phyloP scores from a whole-genome alignment of 2,113 vertebrate species.

The Laticauda laticaudata region DNA sequence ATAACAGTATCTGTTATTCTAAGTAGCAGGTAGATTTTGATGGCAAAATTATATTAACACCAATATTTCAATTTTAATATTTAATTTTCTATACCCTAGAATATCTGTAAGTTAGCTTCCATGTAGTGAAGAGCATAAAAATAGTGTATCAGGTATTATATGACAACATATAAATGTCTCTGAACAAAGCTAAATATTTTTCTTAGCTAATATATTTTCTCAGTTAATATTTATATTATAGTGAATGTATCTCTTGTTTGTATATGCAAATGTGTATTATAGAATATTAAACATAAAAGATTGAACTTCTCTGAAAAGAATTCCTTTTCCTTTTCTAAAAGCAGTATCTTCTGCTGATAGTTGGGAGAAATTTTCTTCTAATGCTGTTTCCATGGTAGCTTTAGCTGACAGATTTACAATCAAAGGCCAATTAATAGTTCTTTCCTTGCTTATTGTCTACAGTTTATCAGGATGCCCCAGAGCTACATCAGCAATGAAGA shows the following conservation, averaged over 20 bases:
- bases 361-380: slow-evolving; percentile 34
- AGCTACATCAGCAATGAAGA: slow-evolving; percentile 98
- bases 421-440: slow-evolving; percentile 46
- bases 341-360: neutral
- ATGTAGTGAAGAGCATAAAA: neutral
- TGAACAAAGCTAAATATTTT: slow-evolving; percentile 21
- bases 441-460: slow-evolving; percentile 51
- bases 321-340: slow-evolving; percentile 24
- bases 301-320: slow-evolving; percentile 19
- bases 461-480: slow-evolving; percentile 98
- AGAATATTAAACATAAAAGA: neutral
- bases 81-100: neutral
- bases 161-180: neutral
- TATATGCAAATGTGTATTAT: slow-evolving; percentile 28
- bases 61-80: neutral
- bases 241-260: slow-evolving; percentile 13
- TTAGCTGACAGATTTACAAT: slow-evolving; percentile 49
- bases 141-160: neutral
- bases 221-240: neutral
- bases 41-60: neutral
- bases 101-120: neutral
- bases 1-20: neutral
- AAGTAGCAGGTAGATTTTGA: neutral
- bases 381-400: slow-evolving; percentile 36
- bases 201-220: neutral